A percentile compares a stretch with the other conserved stretches of the same genome.
These are phyloP conservation scores for Scytalopus superciliaris DNA, from an alignment of 2,113 vertebrate species.

Conservation along the genomic window DNA sequence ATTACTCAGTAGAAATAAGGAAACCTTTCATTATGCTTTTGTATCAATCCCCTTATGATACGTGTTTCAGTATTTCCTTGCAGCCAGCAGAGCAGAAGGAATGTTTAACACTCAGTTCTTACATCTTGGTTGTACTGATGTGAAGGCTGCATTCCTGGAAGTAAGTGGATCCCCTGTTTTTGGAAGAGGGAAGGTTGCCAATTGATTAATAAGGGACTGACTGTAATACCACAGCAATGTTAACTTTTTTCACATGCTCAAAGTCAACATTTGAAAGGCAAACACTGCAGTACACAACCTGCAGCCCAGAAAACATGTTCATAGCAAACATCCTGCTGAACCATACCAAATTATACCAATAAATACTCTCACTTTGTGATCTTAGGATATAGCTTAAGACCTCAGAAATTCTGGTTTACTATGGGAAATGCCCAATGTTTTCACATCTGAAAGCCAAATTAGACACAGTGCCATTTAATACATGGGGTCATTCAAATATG, in stretches of 20 bases:
- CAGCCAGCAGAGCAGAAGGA: not conserved
- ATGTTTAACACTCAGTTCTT: not conserved
- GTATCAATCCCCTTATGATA: not conserved
- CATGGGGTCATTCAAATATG: not conserved
- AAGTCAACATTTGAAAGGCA: not conserved
- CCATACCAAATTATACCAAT: not conserved
- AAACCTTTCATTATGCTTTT: not conserved
- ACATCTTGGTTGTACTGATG: not conserved
- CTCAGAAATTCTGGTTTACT: not conserved
- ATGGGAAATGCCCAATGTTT: not conserved
- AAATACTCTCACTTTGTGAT: not conserved
- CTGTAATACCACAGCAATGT: not conserved
- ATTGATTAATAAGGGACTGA: constrained; percentile 3
- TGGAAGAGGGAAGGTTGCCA: not conserved
- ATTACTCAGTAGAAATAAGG: not conserved
- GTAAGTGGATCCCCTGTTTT: not conserved
- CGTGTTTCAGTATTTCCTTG: fast-evolving
- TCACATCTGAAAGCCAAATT: not conserved
- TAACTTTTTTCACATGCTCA: not conserved
- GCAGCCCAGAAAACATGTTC: not conserved
- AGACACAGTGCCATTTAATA: not conserved
- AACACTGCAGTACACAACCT: not conserved
- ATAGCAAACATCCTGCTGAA: not conserved
- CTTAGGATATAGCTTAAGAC: not conserved
- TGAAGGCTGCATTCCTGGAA: not conserved